Evolutionary conservation across 2,113 vertebrate species (phyloP).

Genomic region (Muscicapa adusta): DNA sequence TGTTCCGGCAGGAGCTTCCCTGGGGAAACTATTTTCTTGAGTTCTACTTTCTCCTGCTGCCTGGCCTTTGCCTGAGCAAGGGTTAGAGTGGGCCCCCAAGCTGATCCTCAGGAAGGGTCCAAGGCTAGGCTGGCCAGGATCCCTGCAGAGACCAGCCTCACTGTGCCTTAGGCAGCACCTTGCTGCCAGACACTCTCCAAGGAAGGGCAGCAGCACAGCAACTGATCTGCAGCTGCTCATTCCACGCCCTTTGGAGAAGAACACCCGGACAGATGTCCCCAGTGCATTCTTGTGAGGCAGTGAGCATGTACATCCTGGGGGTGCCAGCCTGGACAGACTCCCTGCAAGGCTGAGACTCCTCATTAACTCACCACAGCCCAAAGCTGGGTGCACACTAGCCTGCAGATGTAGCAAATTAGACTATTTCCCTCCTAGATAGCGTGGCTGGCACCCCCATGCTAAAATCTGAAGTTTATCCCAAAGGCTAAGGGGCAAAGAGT

Average conservation of each 20-base stretch:
- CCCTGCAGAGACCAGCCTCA: neutral
- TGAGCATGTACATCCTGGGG: neutral
- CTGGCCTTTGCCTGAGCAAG: neutral
- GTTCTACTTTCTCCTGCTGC: neutral
- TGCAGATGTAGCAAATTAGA: neutral
- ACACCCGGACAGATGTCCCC: fast-evolving
- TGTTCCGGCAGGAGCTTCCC: neutral
- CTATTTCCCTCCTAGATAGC: neutral
- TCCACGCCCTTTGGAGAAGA: neutral
- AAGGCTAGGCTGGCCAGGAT: neutral
- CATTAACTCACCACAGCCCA: neutral
- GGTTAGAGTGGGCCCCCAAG: neutral
- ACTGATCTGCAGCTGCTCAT: neutral
- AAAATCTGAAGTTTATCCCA: neutral
- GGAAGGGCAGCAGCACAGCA: neutral
- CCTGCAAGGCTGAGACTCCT: neutral
- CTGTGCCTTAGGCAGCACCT: neutral
- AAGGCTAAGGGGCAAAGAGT: fast-evolving
- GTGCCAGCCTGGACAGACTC: neutral
- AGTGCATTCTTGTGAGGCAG: neutral
- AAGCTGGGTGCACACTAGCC: neutral
- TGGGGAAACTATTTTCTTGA: neutral
- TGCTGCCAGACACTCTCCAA: neutral
- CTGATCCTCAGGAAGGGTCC: neutral
- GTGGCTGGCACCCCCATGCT: neutral